Evolutionary conservation across 2,888 invertebrate species (phyloP).

Genomic region (Euzophera pinguis): DNA sequence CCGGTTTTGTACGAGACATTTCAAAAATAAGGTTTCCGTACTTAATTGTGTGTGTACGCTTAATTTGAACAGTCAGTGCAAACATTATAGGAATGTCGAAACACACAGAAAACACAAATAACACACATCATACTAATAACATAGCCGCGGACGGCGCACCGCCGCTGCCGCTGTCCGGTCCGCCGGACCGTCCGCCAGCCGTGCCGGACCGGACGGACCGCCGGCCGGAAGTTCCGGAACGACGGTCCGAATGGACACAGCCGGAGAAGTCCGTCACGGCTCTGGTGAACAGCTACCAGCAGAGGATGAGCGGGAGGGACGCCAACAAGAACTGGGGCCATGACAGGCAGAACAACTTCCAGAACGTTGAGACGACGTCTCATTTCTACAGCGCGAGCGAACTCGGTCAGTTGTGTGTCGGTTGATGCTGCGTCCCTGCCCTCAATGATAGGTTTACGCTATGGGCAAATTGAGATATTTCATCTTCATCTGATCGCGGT

Average conservation of each 20-base stretch:
- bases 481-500: too few relatives aligned
- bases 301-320: constrained; percentile 50
- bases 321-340: constrained; percentile 36
- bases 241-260: constrained; percentile 1
- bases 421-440: constrained; percentile 12
- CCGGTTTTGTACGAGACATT: too few relatives aligned
- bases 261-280: constrained; percentile 59
- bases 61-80: too few relatives aligned
- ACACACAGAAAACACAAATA: not conserved
- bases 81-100: too few relatives aligned
- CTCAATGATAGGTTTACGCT: too few relatives aligned
- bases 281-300: constrained; percentile 67
- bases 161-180: constrained; percentile 52
- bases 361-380: constrained; percentile 54
- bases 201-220: constrained; percentile 29
- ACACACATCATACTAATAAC: constrained; percentile 5
- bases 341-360: constrained; percentile 28
- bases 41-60: too few relatives aligned
- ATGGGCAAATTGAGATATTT: too few relatives aligned
- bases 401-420: constrained; percentile 54
- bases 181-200: constrained; percentile 50
- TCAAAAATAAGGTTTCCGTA: too few relatives aligned
- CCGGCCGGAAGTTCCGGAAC: not conserved
- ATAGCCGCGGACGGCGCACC: constrained; percentile 47
- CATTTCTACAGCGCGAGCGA: constrained; percentile 68